These are phyloP conservation scores for Zeuzera pyrina DNA, from an alignment of 2,888 invertebrate species.

Conservation along the genomic window DNA sequence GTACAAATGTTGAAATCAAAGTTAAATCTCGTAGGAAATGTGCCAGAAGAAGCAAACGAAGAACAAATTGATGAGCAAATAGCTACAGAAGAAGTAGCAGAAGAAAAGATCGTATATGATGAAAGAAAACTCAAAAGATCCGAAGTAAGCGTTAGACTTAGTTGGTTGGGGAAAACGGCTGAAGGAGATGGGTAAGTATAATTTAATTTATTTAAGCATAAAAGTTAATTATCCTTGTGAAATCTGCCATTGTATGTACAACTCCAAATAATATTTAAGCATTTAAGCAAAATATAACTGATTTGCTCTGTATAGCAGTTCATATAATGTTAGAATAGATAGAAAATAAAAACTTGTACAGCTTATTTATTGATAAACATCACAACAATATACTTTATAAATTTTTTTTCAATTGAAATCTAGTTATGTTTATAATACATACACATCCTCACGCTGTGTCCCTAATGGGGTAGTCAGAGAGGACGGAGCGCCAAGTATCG, in stretches of 20 bases:
- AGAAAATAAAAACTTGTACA: too few relatives aligned
- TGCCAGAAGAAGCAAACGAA: slow-evolving; percentile 6
- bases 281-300: slow-evolving; percentile 1
- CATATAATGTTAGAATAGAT: too few relatives aligned
- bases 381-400: too few relatives aligned
- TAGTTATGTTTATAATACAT: too few relatives aligned
- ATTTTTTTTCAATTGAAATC: too few relatives aligned
- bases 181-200: slow-evolving; percentile 54
- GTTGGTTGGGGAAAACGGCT: slow-evolving; percentile 57
- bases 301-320: too few relatives aligned
- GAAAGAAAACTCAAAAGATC: slow-evolving; percentile 30
- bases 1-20: slow-evolving; percentile 51
- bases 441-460: too few relatives aligned
- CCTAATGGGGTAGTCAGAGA: too few relatives aligned
- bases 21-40: slow-evolving; percentile 24
- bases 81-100: slow-evolving; percentile 17
- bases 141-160: slow-evolving; percentile 46
- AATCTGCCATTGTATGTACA: too few relatives aligned
- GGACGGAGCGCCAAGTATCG: too few relatives aligned
- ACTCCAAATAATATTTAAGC: background rate
- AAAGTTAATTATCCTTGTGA: background rate
- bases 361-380: too few relatives aligned
- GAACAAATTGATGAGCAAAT: slow-evolving; percentile 6
- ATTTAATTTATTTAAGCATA: background rate
- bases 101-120: slow-evolving; percentile 12